These are phyloP conservation scores for Andrena praecox DNA, from an alignment of 2,888 invertebrate genomes.

Conservation along the genomic window DNA sequence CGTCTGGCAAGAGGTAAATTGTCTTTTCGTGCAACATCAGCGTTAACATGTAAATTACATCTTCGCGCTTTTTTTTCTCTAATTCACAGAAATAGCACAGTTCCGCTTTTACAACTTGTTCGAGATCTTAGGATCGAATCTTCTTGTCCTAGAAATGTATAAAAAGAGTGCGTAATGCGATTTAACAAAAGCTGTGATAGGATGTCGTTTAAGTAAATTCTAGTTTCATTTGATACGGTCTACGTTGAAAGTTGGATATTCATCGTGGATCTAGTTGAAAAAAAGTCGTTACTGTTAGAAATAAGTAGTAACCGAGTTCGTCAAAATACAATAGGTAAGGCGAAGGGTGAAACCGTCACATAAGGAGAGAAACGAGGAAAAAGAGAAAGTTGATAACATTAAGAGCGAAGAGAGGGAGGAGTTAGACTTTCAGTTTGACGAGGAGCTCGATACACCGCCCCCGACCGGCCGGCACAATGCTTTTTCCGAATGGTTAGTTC, in stretches of 20 bases:
- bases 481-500: constrained; percentile 89
- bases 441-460: constrained; percentile 92
- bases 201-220: constrained; percentile 23
- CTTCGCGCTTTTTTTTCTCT: constrained; percentile 6
- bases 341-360: constrained; percentile 83
- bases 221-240: background rate
- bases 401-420: constrained; percentile 89
- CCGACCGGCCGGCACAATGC: constrained; percentile 93
- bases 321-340: constrained; percentile 81
- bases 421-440: constrained; percentile 98
- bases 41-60: constrained; percentile 5
- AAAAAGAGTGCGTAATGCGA: background rate
- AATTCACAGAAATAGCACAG: constrained; percentile 9
- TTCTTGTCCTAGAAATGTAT: constrained; percentile 21
- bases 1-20: constrained; percentile 87
- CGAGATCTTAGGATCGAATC: constrained; percentile 21
- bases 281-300: constrained; percentile 13
- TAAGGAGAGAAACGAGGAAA: constrained; percentile 78
- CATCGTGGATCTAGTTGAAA: constrained; percentile 4
- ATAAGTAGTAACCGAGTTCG: constrained; percentile 31
- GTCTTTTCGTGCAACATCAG: constrained; percentile 4
- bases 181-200: too few relatives aligned
- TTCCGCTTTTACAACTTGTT: constrained; percentile 29
- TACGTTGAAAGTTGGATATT: background rate
- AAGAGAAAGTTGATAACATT: constrained; percentile 69